These are phyloP conservation scores for Choreutis nemorana DNA, from an alignment of 2,888 invertebrate genomes.

Conservation along the genomic window DNA sequence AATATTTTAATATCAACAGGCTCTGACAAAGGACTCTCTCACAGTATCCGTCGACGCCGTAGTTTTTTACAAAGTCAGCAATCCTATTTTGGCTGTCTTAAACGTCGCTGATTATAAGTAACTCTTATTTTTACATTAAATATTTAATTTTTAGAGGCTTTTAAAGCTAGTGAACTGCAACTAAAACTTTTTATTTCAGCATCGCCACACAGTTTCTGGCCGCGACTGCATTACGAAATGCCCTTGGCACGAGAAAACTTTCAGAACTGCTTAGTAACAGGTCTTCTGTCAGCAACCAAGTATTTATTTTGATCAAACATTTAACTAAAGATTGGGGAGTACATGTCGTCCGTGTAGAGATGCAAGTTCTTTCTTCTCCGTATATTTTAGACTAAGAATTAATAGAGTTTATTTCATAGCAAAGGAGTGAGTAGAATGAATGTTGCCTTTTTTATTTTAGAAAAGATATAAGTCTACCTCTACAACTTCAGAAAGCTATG, in stretches of 20 bases:
- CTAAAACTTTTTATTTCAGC: no score
- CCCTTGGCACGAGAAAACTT: conserved; percentile 86
- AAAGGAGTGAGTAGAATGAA: no score
- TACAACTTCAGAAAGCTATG: conserved; percentile 68
- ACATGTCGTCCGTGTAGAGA: conserved; percentile 87
- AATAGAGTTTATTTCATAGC: no score
- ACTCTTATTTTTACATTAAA: conserved; percentile 4
- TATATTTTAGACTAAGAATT: background rate
- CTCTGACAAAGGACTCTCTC: conserved; percentile 75
- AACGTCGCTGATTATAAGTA: conserved; percentile 32
- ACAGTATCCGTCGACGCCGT: conserved; percentile 91
- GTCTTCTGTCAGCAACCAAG: conserved; percentile 81
- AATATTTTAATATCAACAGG: conserved; percentile 24
- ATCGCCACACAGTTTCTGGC: conserved; percentile 78
- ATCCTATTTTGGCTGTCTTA: conserved; percentile 74
- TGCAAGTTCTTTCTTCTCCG: conserved; percentile 64
- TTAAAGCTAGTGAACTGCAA: no score
- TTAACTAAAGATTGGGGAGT: conserved; percentile 88
- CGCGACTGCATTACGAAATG: conserved; percentile 83
- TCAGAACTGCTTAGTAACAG: conserved; percentile 86
- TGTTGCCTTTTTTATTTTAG: no score
- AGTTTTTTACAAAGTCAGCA: conserved; percentile 77
- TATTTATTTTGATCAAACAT: conserved; percentile 78
- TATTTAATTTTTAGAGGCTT: background rate
- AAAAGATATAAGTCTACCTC: conserved; percentile 32